phyloP scores from a whole-genome alignment of 2,888 invertebrate genomes.

The Drosophila fulvimacula region DNA sequence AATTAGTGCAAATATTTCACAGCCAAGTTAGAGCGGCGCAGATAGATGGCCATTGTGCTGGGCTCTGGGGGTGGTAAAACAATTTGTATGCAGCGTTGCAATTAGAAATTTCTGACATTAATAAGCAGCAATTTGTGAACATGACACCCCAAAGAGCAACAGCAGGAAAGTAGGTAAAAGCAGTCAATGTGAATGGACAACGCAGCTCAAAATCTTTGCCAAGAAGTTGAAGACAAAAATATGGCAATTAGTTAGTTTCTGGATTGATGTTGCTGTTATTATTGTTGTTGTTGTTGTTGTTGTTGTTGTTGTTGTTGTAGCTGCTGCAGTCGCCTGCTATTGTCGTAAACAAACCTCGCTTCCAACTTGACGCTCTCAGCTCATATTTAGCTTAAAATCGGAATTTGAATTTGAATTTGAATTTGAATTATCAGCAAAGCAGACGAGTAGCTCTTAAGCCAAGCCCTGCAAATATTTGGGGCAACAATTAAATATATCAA shows the following conservation, averaged over 20 bases:
- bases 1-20: conserved; percentile 75
- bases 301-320: too few relatives aligned
- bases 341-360: neutral
- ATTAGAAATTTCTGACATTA: conserved; percentile 77
- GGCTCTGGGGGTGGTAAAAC: conserved; percentile 19
- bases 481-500: neutral
- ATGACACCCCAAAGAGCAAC: conserved; percentile 53
- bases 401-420: conserved; percentile 33
- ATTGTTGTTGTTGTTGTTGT: too few relatives aligned
- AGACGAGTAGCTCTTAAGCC: conserved; percentile 7
- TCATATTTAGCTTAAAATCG: conserved; percentile 20
- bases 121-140: conserved; percentile 77
- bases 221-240: conserved; percentile 47
- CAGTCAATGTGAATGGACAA: conserved; percentile 9
- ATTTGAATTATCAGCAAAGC: conserved; percentile 45
- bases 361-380: neutral
- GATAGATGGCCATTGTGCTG: neutral
- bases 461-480: conserved; percentile 26
- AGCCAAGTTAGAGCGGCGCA: conserved; percentile 35
- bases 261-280: conserved; percentile 2
- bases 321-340: too few relatives aligned
- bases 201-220: conserved; percentile 23
- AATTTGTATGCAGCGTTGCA: conserved; percentile 73
- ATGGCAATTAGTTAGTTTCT: conserved; percentile 51
- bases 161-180: neutral